A percentile compares a stretch with the other conserved stretches of the same genome.
Conservation (phyloP, 2,888 invertebrate genomes). For the Pollenia amentaria region DNA sequence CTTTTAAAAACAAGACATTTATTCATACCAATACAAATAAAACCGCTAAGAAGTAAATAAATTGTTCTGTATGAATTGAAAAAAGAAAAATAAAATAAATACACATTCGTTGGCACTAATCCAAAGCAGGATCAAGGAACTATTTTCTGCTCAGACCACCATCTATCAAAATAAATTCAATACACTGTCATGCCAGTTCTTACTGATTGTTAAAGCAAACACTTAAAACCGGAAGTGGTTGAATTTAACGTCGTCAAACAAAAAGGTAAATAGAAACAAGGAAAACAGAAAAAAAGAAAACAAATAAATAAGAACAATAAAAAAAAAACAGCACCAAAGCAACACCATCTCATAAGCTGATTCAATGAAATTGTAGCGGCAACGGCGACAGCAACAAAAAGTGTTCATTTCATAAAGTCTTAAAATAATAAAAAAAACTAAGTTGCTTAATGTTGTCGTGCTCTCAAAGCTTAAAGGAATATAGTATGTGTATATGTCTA, state of each 20-base stretch:
- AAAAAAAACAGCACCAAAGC: background rate
- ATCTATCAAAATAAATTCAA: background rate
- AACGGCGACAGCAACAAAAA: conserved; percentile 20
- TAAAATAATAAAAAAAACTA: background rate
- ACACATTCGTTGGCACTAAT: conserved; percentile 27
- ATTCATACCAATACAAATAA: background rate
- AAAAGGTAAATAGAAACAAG: conserved; percentile 38
- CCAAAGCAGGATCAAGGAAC: conserved; percentile 15
- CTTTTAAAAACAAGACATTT: too few species aligned
- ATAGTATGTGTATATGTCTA: too few species aligned
- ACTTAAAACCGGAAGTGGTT: conserved; percentile 47
- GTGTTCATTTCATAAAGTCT: background rate
- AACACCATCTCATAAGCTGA: background rate
- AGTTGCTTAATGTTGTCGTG: background rate
- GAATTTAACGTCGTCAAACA: conserved; percentile 38
- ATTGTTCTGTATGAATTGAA: conserved; percentile 16
- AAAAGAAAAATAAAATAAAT: conserved; percentile 24
- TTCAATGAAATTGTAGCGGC: too few species aligned
- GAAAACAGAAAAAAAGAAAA: background rate
- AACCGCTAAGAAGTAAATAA: conserved; percentile 4
- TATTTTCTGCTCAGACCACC: background rate
- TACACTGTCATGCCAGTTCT: background rate
- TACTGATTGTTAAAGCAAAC: conserved; percentile 13
- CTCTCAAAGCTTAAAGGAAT: background rate
- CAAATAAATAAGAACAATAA: background rate